phyloP scores from a whole-genome alignment of 2,113 vertebrate genomes.

The Leptobrachium leishanense region DNA sequence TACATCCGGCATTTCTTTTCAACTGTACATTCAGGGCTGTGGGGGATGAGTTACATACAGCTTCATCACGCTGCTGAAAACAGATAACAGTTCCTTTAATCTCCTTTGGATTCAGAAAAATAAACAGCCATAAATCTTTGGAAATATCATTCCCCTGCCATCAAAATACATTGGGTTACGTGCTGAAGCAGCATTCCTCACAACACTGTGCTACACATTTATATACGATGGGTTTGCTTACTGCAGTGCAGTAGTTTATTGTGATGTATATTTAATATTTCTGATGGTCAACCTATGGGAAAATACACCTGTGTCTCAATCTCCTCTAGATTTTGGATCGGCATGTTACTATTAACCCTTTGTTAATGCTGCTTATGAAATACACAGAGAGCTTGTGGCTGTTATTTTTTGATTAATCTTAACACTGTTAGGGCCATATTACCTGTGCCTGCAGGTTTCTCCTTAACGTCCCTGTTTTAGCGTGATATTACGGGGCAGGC shows the following conservation, averaged over 20 bases:
- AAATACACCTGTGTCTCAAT: too few species aligned
- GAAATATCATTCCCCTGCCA: slow-evolving; percentile 17
- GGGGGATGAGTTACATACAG: slow-evolving; percentile 4
- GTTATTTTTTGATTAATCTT: too few species aligned
- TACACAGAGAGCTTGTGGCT: too few species aligned
- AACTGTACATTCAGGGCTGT: neutral
- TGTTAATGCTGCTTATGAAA: too few species aligned
- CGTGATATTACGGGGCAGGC: too few species aligned
- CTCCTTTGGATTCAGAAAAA: slow-evolving; percentile 20
- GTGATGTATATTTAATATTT: neutral
- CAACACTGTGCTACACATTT: slow-evolving; percentile 9
- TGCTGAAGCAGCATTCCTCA: slow-evolving; percentile 21
- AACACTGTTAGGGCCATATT: too few species aligned
- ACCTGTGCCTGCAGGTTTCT: too few species aligned
- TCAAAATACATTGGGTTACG: slow-evolving; percentile 30
- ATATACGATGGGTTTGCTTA: slow-evolving; percentile 4
- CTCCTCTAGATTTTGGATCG: too few species aligned
- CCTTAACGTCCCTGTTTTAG: too few species aligned
- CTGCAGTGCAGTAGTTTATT: slow-evolving; percentile 7
- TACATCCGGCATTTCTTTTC: neutral
- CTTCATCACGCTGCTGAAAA: slow-evolving; percentile 11
- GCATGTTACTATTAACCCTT: too few species aligned
- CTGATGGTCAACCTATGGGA: too few species aligned
- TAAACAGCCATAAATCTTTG: slow-evolving; percentile 37
- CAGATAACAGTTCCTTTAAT: slow-evolving; percentile 32